These are phyloP conservation scores for Platycheirus albimanus DNA, from an alignment of 2,888 invertebrate species.

Conservation along the genomic window DNA sequence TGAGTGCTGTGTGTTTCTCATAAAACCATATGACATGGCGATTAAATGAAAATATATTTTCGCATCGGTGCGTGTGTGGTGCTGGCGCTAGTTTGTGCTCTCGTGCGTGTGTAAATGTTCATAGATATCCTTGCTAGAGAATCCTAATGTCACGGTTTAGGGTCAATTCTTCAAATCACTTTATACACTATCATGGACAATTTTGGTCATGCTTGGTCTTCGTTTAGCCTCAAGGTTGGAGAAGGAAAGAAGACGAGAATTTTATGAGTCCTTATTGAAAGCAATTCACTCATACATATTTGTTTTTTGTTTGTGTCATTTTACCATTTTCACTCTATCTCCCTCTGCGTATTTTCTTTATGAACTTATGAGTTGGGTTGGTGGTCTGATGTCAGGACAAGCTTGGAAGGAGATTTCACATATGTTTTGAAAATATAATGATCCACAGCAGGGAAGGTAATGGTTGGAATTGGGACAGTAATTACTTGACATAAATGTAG, in stretches of 20 bases:
- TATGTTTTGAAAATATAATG: slow-evolving; percentile 34
- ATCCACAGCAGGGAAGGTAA: slow-evolving; percentile 43
- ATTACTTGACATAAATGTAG: slow-evolving; percentile 36
- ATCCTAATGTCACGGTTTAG: slow-evolving; percentile 61
- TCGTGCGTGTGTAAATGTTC: slow-evolving; percentile 28
- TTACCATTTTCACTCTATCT: slow-evolving; percentile 19
- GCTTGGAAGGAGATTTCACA: too few relatives aligned
- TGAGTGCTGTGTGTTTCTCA: slow-evolving; percentile 46
- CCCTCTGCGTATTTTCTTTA: neutral
- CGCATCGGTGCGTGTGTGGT: slow-evolving; percentile 25
- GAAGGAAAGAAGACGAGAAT: neutral
- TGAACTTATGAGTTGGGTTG: neutral
- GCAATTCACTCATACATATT: slow-evolving; percentile 1
- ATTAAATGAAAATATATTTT: slow-evolving; percentile 60
- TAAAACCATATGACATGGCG: slow-evolving; percentile 69
- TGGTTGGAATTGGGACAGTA: slow-evolving; percentile 43
- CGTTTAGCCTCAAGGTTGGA: slow-evolving; percentile 27
- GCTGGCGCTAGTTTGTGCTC: neutral
- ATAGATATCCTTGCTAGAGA: slow-evolving; percentile 39
- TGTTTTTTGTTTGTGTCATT: neutral
- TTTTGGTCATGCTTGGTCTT: slow-evolving; percentile 49
- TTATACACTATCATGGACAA: slow-evolving; percentile 39
- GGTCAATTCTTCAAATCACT: slow-evolving; percentile 59
- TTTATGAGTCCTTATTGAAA: slow-evolving; percentile 12
- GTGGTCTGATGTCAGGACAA: neutral